Percentiles rank a stretch among this genome's conserved stretches.
phyloP scores from a whole-genome alignment of 1,140 invertebrate genomes.

The Drosophila ercepeae region DNA sequence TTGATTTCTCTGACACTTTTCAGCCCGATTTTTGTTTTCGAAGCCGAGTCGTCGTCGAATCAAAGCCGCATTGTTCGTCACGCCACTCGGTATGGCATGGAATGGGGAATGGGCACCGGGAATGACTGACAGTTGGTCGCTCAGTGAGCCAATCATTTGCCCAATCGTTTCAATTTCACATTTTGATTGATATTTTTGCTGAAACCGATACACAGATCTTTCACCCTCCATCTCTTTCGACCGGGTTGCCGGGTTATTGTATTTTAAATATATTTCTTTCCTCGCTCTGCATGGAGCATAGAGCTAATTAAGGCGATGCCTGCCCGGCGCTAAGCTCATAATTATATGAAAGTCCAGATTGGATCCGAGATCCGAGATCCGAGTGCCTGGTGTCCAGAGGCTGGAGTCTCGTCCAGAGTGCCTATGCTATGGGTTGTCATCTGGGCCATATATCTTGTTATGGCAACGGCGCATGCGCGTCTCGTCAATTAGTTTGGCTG shows the following conservation, averaged over 20 bases:
- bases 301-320: constrained; percentile 70
- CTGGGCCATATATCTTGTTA: constrained; percentile 78
- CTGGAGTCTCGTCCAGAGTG: not conserved
- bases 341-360: constrained; percentile 66
- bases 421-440: constrained; percentile 63
- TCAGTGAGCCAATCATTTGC: constrained; percentile 56
- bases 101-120: not conserved
- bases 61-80: constrained; percentile 79
- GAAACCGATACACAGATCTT: constrained; percentile 64
- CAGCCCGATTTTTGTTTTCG: constrained; percentile 28
- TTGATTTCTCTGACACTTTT: constrained; percentile 82
- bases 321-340: constrained; percentile 80
- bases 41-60: constrained; percentile 49
- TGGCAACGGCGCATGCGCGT: constrained; percentile 75
- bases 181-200: constrained; percentile 81
- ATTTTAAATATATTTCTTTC: not conserved
- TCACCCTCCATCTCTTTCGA: not conserved
- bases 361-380: constrained; percentile 9
- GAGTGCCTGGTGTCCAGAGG: constrained; percentile 7
- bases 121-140: constrained; percentile 38
- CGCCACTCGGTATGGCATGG: constrained; percentile 48
- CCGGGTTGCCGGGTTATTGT: not conserved
- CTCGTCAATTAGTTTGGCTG: constrained; percentile 83
- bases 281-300: constrained; percentile 41
- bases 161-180: constrained; percentile 81